Base-by-base conservation (phyloP, 1,140 invertebrate species). In the Drosophila setifemur region DNA sequence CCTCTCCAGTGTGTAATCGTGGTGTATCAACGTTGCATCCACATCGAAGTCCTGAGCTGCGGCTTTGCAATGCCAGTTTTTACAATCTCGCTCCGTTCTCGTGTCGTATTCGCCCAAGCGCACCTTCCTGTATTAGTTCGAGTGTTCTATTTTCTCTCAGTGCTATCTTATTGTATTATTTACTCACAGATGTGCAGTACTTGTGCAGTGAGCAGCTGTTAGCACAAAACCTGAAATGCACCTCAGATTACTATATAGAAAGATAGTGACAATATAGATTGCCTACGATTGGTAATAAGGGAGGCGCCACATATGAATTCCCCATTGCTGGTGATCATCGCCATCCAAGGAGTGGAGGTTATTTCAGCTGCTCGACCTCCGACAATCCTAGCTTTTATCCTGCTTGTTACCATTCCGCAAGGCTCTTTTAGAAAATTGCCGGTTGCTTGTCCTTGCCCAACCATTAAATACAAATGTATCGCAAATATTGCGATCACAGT, bases 261-360 rank as follows among this genome's bases (percentile, higher is more conserved):
- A 6, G 5, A 0, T 5, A n/a, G n/a, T 8, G 0, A 0, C 0
- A 19, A 3, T 9, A 7, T 9, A 11, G 18, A 48, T 11, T 26
- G 29, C 31, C 3, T 37, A 57, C 54, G 54, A 7, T 19, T 57
- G 1, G 54, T 50, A 11, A 57, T 28, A 1, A 57, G 23, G 3
- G 54, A 5, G 23, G 3, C 54, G 0, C 54, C 54, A 8, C 54
- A 57, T 3, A 3, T 23, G 2, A 49, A 55, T 31, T 2, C 9
- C 9, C 9, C 29, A 29, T 4, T 21, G 8, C 1, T 12, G 1
- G 9, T 14, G 4, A 57, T 19, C 2, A 26, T 28, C 8, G 54
- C 54, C 23, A 57, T 57, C 54, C 54, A 50, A 0, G 54, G 54
- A 1, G 44, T 21, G 0, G 7, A 18, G 11, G 14, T 9, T 6